Percentiles rank a stretch among this genome's conserved stretches.
These are phyloP conservation scores for Mamestra brassicae DNA, from an alignment of 2,888 invertebrate species.

Conservation along the genomic window DNA sequence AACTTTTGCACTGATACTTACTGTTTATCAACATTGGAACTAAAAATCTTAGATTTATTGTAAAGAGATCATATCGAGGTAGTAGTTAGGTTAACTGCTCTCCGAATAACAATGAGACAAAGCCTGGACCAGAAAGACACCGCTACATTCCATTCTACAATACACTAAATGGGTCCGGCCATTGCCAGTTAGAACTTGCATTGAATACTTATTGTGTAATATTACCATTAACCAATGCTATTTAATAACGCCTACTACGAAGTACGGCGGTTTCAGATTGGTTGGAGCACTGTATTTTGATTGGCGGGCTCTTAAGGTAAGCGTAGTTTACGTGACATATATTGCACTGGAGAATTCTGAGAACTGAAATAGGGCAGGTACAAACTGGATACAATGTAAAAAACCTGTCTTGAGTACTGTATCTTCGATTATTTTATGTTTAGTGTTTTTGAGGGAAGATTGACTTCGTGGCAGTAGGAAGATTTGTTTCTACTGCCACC, in stretches of 20 bases:
- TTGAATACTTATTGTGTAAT: background rate
- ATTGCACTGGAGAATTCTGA: background rate
- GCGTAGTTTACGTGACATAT: constrained; percentile 1
- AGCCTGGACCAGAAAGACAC: background rate
- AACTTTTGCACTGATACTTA: too few species aligned
- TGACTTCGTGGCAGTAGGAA: too few species aligned
- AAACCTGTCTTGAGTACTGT: background rate
- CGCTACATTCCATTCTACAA: background rate
- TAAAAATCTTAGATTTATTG: too few species aligned
- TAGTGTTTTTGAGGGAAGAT: background rate
- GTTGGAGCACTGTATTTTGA: constrained; percentile 2
- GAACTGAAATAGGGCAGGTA: background rate
- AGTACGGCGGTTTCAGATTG: constrained; percentile 17
- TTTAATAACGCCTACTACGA: background rate
- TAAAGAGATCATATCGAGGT: too few species aligned
- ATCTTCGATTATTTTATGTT: background rate
- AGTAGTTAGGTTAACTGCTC: too few species aligned
- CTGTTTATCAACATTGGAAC: too few species aligned
- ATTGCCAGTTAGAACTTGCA: background rate
- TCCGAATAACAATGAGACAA: background rate
- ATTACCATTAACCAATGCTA: background rate
- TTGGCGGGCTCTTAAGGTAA: constrained; percentile 7
- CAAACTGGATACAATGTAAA: background rate
- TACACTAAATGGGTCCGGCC: background rate
- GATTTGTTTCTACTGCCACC: too few species aligned